phyloP scores from a whole-genome alignment of 2,797 vertebrate genomes.

The Trichosurus vulpecula region DNA sequence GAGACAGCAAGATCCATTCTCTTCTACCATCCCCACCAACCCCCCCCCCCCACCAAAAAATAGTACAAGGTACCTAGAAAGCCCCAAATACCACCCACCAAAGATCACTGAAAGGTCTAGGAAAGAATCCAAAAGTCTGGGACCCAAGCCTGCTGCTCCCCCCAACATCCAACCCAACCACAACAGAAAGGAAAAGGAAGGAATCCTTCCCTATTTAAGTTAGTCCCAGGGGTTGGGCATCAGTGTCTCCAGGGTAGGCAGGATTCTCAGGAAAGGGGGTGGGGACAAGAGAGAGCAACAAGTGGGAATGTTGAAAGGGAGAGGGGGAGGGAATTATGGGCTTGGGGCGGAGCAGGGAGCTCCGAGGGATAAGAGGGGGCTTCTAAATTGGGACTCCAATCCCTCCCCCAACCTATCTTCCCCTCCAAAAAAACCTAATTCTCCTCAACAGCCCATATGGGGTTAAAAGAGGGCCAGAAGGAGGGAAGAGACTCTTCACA shows the following conservation, averaged over 20 bases:
- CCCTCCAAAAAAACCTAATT: conserved; percentile 35
- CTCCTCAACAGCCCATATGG: conserved; percentile 36
- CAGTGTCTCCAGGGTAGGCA: conserved; percentile 67
- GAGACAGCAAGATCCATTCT: background rate
- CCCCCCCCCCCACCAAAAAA: background rate
- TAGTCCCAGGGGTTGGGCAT: conserved; percentile 28
- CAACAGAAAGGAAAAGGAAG: background rate
- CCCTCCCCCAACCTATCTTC: conserved; percentile 32
- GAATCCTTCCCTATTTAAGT: conserved; percentile 37
- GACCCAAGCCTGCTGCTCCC: background rate
- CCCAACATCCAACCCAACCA: background rate
- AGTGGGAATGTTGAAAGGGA: conserved; percentile 61
- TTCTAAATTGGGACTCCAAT: conserved; percentile 18
- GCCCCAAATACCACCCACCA: background rate
- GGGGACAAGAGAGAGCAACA: conserved; percentile 72
- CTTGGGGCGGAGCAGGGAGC: background rate
- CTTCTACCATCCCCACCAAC: background rate
- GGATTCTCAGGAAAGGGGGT: conserved; percentile 60
- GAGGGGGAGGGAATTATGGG: background rate
- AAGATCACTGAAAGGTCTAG: conserved; percentile 2
- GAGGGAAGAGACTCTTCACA: conserved; percentile 55
- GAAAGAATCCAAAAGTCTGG: background rate
- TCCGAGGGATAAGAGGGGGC: background rate
- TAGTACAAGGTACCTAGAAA: background rate
- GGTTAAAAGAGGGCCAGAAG: conserved; percentile 76